Percentiles rank a stretch among this genome's conserved stretches.
phyloP scores from a whole-genome alignment of 2,113 vertebrate genomes.

The Riparia riparia region DNA sequence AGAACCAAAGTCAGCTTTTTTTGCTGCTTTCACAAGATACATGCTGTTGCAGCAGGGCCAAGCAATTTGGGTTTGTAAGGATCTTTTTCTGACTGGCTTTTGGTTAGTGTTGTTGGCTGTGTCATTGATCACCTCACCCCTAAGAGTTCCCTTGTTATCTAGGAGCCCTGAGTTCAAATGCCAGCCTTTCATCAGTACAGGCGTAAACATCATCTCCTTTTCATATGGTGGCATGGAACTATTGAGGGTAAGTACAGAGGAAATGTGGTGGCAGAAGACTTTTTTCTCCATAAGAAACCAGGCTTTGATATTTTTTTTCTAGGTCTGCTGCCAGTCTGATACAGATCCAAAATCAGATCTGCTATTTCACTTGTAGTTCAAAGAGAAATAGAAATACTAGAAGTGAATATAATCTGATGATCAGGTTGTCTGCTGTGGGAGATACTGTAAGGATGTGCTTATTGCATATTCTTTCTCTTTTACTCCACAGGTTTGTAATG shows the following conservation, averaged over 20 bases:
- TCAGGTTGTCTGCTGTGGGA: fast-evolving
- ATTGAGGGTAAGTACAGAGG: background rate
- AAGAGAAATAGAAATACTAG: background rate
- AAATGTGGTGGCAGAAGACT: background rate
- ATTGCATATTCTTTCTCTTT: background rate
- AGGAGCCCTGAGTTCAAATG: background rate
- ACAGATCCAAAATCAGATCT: background rate
- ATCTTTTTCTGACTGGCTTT: background rate
- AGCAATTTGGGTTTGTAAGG: background rate
- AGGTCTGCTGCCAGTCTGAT: background rate
- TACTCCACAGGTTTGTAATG: background rate
- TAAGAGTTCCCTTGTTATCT: background rate
- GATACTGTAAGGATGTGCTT: background rate
- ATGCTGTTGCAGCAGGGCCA: background rate
- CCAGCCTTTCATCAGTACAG: background rate
- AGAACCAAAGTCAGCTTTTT: background rate
- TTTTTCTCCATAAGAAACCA: background rate
- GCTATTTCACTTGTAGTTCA: background rate
- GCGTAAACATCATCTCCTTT: background rate
- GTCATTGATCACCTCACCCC: background rate
- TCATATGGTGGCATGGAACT: fast-evolving
- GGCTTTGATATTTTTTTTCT: background rate
- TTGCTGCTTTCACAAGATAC: background rate
- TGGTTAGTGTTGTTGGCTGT: background rate
- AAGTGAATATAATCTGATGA: background rate